phyloP scores from a whole-genome alignment of 2,888 invertebrate species.

The Dendrolimus pini region DNA sequence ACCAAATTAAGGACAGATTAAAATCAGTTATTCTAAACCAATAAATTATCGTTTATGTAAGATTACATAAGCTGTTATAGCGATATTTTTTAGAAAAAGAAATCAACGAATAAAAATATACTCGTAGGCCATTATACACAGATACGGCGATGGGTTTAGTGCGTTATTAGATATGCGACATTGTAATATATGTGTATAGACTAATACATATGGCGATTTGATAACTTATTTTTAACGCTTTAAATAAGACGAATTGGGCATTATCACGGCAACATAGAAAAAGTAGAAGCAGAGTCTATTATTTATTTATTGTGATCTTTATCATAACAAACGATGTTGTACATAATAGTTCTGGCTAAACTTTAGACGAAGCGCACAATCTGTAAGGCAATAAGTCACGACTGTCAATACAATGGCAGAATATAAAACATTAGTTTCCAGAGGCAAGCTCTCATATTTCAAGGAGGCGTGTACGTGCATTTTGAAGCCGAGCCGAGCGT shows the following conservation, averaged over 20 bases:
- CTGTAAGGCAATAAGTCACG: constrained; percentile 56
- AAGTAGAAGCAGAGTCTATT: neutral
- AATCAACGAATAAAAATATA: constrained; percentile 30
- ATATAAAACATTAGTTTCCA: constrained; percentile 60
- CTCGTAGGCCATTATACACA: too few species aligned
- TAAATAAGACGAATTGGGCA: too few species aligned
- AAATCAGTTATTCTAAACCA: too few species aligned
- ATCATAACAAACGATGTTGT: neutral
- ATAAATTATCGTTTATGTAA: neutral
- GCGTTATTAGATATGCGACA: too few species aligned
- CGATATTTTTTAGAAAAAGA: constrained; percentile 39
- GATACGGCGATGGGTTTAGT: too few species aligned
- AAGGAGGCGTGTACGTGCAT: constrained; percentile 51
- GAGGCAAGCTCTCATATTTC: constrained; percentile 50
- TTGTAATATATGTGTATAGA: too few species aligned
- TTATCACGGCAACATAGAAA: too few species aligned
- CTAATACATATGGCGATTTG: too few species aligned
- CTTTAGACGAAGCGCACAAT: constrained; percentile 25
- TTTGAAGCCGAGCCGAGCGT: constrained; percentile 34
- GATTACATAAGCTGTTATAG: constrained; percentile 13
- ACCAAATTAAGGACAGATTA: too few species aligned
- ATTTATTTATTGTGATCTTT: constrained; percentile 9
- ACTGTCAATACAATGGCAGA: constrained; percentile 60
- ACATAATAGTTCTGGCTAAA: neutral
- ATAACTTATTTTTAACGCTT: too few species aligned